Evolutionary conservation across 2,797 vertebrate species (phyloP).

Genomic region (Macropus fuliginosus): DNA sequence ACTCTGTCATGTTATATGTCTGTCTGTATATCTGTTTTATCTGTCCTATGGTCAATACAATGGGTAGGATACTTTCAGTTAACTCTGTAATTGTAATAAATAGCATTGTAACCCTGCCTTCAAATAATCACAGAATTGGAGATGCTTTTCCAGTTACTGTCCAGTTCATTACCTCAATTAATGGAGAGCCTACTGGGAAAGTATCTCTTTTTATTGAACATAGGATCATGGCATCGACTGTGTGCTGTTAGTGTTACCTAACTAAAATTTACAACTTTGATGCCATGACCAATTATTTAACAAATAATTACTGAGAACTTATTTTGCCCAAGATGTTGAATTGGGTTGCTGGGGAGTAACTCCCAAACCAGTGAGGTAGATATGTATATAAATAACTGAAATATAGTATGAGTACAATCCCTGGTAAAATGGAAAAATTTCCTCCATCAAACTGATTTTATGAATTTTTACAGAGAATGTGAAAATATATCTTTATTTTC

Average conservation of each 20-base stretch:
- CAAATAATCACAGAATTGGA: neutral
- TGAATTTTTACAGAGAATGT: neutral
- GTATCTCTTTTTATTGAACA: neutral
- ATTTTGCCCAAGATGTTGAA: neutral
- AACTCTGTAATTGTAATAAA: neutral
- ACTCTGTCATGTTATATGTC: neutral
- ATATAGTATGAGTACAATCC: neutral
- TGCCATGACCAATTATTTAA: neutral
- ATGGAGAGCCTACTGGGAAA: neutral
- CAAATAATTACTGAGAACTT: neutral
- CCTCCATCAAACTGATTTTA: neutral
- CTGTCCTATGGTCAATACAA: neutral
- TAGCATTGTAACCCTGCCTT: neutral
- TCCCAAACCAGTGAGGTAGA: conserved; percentile 7
- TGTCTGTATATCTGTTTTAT: neutral
- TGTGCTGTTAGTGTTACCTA: neutral
- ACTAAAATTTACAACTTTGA: neutral
- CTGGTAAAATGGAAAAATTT: neutral
- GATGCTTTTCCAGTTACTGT: neutral
- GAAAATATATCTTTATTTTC: neutral
- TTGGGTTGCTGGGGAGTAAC: neutral
- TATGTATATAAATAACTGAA: conserved; percentile 19
- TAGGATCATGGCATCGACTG: neutral
- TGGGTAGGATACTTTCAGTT: neutral
- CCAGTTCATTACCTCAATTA: neutral